A percentile compares a stretch with the other conserved stretches of the same genome.
These are phyloP conservation scores for Ardeotis arabs DNA, from an alignment of 2,113 vertebrate species.

Conservation along the genomic window DNA sequence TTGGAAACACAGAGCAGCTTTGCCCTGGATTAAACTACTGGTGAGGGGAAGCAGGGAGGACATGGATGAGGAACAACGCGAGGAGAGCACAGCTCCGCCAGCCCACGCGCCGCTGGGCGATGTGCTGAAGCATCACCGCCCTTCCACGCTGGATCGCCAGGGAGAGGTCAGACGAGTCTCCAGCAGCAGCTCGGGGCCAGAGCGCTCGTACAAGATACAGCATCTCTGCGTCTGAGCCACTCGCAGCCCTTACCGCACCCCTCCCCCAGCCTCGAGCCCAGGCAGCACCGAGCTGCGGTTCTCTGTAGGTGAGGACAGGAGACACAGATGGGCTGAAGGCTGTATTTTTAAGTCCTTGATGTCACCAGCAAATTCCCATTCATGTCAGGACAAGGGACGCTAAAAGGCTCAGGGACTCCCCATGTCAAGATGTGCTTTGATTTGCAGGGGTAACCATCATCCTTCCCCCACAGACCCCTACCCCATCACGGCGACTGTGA, in stretches of 20 bases:
- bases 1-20: neutral
- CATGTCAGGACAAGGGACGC: neutral
- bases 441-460: neutral
- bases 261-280: neutral
- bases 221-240: neutral
- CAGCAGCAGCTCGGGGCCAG: neutral
- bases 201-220: neutral
- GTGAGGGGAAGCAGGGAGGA: neutral
- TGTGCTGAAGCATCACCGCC: neutral
- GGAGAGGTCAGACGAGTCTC: neutral
- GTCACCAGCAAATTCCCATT: neutral
- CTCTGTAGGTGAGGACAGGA: neutral
- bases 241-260: accelerated
- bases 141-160: accelerated
- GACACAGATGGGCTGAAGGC: neutral
- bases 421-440: neutral
- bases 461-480: neutral
- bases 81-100: neutral
- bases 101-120: neutral
- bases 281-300: neutral
- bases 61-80: neutral
- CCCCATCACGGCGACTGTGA: neutral
- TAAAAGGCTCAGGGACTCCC: neutral
- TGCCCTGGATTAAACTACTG: constrained; percentile 39
- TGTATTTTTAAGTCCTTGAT: neutral